Evolutionary conservation across 1,140 invertebrate species (phyloP), one percentile per base, ranked within the genome.

Genomic region (Chlorops oryzae): DNA sequence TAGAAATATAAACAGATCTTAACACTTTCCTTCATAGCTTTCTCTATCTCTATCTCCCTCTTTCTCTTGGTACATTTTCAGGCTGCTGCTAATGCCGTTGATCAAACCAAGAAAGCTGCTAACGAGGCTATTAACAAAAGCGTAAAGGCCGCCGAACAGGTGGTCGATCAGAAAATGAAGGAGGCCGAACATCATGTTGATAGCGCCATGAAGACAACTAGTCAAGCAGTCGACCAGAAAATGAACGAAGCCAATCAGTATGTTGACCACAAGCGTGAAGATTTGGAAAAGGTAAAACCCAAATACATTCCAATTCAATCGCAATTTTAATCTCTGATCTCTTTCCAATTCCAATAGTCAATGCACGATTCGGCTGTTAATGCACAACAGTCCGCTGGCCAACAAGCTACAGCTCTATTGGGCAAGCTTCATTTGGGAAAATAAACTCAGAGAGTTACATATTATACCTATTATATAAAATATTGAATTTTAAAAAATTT

Each of bases 241-340:
- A 54, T 74, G 52, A 55, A 69, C 5, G 72, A 74, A 45, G 72
- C 72, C 27, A 73, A 74, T 52, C 57, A 72, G 48, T 74, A 62
- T 54, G 63, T 70, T 34, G 72, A 73, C 48, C 61, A 69, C 49
- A 73, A 73, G 51, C 59, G 72, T 9, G 62, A 67, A 27, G 61
- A 62, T 22, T 56, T 68, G 24, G 66, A 69, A 57, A 68, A 72
- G 59, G 57, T 58, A 47, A 22, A n/a, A n/a, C n/a, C n/a, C n/a
- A 37, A 18, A 23, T 38, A 13, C 15, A 35, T 24, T 7, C 20
- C n/a, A n/a, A n/a, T n/a, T n/a, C n/a, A n/a, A n/a, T n/a, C n/a
- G 12, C 4, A 34, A 35, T 3, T 5, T 32, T 34, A 34, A 20
- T 21, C 18, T 27, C 13, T 12, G 21, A 13, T 42, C 38, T 21